A percentile compares a stretch with the other conserved stretches of the same genome.
These are phyloP conservation scores for Rhinichthys osculus DNA, from an alignment of 2,797 vertebrate species.

Conservation along the genomic window DNA sequence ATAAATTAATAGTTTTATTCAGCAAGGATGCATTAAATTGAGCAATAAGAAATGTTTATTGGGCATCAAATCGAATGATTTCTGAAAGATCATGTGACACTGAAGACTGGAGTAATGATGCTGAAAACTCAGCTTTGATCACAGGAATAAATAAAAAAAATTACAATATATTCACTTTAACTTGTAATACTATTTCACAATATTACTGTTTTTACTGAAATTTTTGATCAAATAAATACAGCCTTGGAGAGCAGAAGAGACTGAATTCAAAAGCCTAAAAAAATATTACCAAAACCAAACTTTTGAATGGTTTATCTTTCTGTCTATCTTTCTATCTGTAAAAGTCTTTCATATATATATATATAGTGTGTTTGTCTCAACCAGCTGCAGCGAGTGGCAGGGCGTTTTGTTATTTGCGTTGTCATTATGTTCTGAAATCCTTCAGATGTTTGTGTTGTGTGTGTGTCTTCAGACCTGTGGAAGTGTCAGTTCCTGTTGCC, in stretches of 20 bases:
- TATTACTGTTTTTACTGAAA: not conserved
- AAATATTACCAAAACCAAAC: not conserved
- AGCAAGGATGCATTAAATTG: not conserved
- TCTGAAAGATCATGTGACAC: too few species aligned
- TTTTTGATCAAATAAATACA: not conserved
- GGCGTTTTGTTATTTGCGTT: not conserved
- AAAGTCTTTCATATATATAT: too few species aligned
- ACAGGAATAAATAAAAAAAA: not conserved
- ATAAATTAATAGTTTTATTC: not conserved
- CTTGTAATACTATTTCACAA: not conserved
- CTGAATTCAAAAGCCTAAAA: not conserved
- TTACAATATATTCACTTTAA: not conserved
- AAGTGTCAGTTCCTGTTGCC: conserved; percentile 92
- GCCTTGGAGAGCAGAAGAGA: not conserved
- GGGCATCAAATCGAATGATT: not conserved
- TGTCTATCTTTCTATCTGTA: too few species aligned
- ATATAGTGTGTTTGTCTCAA: not conserved
- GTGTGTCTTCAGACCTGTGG: conserved; percentile 83
- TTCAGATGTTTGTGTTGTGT: not conserved
- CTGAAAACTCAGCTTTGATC: too few species aligned
- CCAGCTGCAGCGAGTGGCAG: not conserved
- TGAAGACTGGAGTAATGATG: too few species aligned
- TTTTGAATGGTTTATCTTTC: not conserved
- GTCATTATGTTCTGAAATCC: not conserved
- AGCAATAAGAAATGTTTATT: not conserved